Percentiles rank a stretch among this genome's conserved stretches.
These are phyloP conservation scores for human (Homo sapiens) DNA, from an alignment of 2,113 vertebrate genomes.

Conservation along the genomic window DNA sequence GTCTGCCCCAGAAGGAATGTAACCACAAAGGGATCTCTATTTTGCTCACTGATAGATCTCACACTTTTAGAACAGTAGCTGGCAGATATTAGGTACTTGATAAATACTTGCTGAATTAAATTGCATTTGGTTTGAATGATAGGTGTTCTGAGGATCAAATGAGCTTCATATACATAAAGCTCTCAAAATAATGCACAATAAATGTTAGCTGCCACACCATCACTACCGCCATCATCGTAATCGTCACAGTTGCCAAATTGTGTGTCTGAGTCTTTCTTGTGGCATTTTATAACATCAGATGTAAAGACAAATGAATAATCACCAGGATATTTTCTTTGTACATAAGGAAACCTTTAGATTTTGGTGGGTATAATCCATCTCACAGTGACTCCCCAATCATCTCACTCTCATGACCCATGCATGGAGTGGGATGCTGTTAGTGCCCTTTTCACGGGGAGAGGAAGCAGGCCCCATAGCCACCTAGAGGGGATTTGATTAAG, in stretches of 20 bases:
- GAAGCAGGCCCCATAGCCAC: background rate
- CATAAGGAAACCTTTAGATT: background rate
- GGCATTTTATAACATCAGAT: background rate
- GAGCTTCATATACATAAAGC: background rate
- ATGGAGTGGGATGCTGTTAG: background rate
- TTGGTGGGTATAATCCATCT: background rate
- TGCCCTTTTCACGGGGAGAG: background rate
- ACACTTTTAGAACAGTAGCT: background rate
- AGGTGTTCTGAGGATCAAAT: background rate
- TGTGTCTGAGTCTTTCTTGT: background rate
- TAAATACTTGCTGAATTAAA: constrained; percentile 27
- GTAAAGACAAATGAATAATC: background rate
- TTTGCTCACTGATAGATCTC: background rate
- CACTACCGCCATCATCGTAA: background rate
- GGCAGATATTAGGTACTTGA: background rate
- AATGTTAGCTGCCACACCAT: background rate
- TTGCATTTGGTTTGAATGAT: background rate
- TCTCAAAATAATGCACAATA: background rate
- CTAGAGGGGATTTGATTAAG: background rate
- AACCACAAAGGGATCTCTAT: background rate
- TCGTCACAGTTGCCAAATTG: background rate
- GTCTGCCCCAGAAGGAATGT: background rate
- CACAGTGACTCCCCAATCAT: background rate
- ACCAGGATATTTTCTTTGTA: background rate
- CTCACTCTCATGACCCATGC: background rate